phyloP scores from a whole-genome alignment of 2,888 invertebrate genomes.

The Nudaria mundana region DNA sequence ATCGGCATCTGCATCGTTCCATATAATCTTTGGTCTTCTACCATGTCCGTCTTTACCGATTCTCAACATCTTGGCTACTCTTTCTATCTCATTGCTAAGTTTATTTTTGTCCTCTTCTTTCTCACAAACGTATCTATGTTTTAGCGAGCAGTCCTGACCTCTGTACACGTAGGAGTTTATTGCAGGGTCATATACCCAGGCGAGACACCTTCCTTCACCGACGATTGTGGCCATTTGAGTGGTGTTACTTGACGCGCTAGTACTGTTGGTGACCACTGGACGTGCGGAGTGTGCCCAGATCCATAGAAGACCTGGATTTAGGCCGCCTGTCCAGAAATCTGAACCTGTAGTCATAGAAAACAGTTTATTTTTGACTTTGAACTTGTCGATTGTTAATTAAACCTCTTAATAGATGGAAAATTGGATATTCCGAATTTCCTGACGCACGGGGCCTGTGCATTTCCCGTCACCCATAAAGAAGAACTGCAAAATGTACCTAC shows the following conservation, averaged over 20 bases:
- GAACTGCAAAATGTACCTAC: too few species aligned
- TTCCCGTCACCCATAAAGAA: too few species aligned
- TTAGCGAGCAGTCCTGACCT: conserved; percentile 87
- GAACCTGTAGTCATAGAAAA: conserved; percentile 65
- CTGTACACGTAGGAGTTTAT: conserved; percentile 83
- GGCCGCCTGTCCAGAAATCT: conserved; percentile 91
- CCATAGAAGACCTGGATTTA: conserved; percentile 93
- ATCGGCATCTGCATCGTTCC: conserved; percentile 20
- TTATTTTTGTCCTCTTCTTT: conserved; percentile 78
- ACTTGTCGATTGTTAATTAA: neutral
- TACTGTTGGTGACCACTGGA: conserved; percentile 81
- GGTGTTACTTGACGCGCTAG: conserved; percentile 26
- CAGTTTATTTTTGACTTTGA: neutral
- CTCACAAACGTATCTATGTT: conserved; percentile 87
- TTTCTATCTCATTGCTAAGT: conserved; percentile 83
- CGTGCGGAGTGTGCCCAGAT: conserved; percentile 92
- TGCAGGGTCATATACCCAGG: conserved; percentile 83
- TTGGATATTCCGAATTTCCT: too few species aligned
- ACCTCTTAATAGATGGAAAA: too few species aligned
- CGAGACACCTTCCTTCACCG: conserved; percentile 87
- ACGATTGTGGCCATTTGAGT: conserved; percentile 40
- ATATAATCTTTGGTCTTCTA: conserved; percentile 25
- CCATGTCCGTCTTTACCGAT: conserved; percentile 5
- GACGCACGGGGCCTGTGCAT: too few species aligned
- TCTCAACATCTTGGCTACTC: conserved; percentile 53